phyloP scores from a whole-genome alignment of 2,888 invertebrate genomes.

The Ditylenchus weischeri region DNA sequence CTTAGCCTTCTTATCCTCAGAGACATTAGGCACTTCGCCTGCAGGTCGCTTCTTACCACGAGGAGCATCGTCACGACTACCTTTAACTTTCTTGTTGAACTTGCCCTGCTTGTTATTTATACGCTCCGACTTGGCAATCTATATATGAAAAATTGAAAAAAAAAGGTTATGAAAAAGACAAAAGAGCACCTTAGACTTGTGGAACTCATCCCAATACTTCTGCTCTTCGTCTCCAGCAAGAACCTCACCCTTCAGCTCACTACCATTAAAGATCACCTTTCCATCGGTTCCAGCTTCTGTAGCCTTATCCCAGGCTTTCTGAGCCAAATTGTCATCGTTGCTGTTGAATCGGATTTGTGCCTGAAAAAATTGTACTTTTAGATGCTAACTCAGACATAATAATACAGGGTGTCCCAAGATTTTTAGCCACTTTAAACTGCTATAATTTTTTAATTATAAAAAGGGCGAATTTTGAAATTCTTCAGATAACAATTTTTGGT shows the following conservation, averaged over 20 bases:
- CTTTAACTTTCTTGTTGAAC: constrained; percentile 10
- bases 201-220: constrained; percentile 46
- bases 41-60: constrained; percentile 13
- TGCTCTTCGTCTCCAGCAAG: constrained; percentile 56
- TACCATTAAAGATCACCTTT: constrained; percentile 42
- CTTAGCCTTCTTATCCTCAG: constrained; percentile 27
- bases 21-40: constrained; percentile 22
- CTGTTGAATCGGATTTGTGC: constrained; percentile 25
- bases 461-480: no score
- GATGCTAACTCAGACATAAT: background rate
- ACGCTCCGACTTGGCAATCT: constrained; percentile 19
- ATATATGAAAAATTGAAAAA: no score
- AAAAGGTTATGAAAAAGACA: no score
- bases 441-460: no score
- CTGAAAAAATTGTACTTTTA: constrained; percentile 2
- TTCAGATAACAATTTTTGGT: no score
- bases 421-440: no score
- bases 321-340: constrained; percentile 44
- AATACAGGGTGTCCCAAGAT: no score
- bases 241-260: constrained; percentile 35
- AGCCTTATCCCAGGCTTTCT: constrained; percentile 50
- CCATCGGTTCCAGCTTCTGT: constrained; percentile 43
- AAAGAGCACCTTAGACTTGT: constrained; percentile 7
- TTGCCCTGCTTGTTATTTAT: constrained; percentile 14
- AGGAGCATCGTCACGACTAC: constrained; percentile 18